Evolutionary conservation across 1,140 invertebrate species (phyloP).

Genomic region (Drosophila melanica): DNA sequence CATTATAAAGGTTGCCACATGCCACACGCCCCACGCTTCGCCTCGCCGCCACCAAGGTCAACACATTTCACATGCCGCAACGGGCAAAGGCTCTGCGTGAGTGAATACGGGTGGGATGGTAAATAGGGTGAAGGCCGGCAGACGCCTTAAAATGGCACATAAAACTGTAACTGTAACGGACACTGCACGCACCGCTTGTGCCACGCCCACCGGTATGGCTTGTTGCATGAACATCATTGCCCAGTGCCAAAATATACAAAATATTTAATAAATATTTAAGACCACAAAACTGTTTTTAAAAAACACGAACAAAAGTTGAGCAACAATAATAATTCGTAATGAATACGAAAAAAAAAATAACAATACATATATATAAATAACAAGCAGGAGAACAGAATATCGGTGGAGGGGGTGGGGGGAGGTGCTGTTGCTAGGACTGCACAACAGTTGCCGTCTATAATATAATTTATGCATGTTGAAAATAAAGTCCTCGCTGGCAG

Average conservation of each 20-base stretch:
- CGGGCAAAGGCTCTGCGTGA: background rate
- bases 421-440: too few species aligned
- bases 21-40: conserved; percentile 18
- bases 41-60: conserved; percentile 36
- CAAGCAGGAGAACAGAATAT: too few species aligned
- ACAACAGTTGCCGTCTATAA: background rate
- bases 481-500: conserved; percentile 19
- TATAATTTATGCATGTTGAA: conserved; percentile 40
- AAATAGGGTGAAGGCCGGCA: conserved; percentile 28
- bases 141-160: conserved; percentile 22
- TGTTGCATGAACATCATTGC: conserved; percentile 32
- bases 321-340: conserved; percentile 42
- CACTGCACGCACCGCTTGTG: background rate
- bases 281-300: background rate
- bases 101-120: background rate
- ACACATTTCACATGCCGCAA: conserved; percentile 4
- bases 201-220: background rate
- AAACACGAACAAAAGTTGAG: conserved; percentile 22
- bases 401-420: too few species aligned
- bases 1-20: conserved; percentile 49
- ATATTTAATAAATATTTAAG: background rate
- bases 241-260: conserved; percentile 36
- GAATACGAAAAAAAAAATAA: conserved; percentile 9
- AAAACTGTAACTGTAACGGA: background rate
- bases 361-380: too few species aligned